Percentiles rank a stretch among this genome's conserved stretches.
These are phyloP conservation scores for Ara ararauna DNA, from an alignment of 2,797 vertebrate species.

Conservation along the genomic window DNA sequence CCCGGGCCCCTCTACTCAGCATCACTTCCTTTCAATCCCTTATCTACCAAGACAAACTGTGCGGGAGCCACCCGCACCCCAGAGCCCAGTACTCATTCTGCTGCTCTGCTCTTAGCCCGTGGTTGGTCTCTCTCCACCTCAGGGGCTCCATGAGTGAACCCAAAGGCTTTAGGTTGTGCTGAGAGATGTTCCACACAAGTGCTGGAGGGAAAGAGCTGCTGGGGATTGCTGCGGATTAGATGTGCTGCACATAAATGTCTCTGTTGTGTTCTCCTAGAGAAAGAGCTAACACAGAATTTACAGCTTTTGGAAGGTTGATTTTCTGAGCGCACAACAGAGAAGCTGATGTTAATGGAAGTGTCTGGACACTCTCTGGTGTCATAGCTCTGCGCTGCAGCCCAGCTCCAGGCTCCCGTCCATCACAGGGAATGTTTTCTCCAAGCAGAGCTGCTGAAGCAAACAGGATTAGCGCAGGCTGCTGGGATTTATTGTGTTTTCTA, in stretches of 20 bases:
- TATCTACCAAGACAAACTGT: too few relatives aligned
- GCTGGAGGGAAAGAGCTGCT: not conserved
- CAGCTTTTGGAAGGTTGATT: not conserved
- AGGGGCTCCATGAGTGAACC: rapidly evolving
- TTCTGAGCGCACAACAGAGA: not conserved
- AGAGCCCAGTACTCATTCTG: not conserved
- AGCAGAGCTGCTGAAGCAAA: not conserved
- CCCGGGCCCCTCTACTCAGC: not conserved
- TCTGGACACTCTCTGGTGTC: rapidly evolving
- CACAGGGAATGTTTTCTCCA: not conserved
- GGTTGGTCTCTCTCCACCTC: not conserved
- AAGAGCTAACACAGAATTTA: too few relatives aligned
- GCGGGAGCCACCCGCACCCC: not conserved
- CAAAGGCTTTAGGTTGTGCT: not conserved
- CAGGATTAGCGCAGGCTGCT: not conserved
- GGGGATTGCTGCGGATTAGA: not conserved
- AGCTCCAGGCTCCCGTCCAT: not conserved
- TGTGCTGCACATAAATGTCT: not conserved
- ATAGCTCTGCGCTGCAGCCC: not conserved
- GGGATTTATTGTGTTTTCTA: not conserved
- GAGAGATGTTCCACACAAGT: not conserved
- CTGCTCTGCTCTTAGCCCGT: not conserved
- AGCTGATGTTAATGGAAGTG: not conserved
- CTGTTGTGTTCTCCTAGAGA: not conserved
- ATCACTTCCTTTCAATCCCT: not conserved